phyloP scores from a whole-genome alignment of 2,113 vertebrate species.

The Poeciliopsis retropinna region DNA sequence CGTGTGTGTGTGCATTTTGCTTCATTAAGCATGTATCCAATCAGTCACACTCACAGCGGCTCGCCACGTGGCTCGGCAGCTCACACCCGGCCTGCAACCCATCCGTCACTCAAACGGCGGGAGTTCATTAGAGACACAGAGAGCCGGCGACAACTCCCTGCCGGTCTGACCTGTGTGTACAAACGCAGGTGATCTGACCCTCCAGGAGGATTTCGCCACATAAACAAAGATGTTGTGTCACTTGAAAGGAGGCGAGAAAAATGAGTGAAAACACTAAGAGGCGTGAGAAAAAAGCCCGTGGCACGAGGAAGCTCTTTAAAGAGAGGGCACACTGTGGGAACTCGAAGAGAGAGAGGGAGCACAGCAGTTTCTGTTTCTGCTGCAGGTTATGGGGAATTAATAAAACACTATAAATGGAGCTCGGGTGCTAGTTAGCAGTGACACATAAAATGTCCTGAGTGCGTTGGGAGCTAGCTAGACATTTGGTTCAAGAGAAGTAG shows the following conservation, averaged over 20 bases:
- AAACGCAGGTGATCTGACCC: slow-evolving; percentile 66
- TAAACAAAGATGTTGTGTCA: slow-evolving; percentile 53
- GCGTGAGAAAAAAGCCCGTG: slow-evolving; percentile 40
- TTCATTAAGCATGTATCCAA: slow-evolving; percentile 72
- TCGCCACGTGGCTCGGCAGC: slow-evolving; percentile 31
- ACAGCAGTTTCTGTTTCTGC: slow-evolving; percentile 13
- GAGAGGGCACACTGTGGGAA: slow-evolving; percentile 11
- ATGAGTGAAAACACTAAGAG: slow-evolving; percentile 24
- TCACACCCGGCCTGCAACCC: slow-evolving; percentile 59
- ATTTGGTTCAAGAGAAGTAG: slow-evolving; percentile 14
- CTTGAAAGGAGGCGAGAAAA: slow-evolving; percentile 21
- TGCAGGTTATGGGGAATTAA: slow-evolving; percentile 36
- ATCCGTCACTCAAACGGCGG: slow-evolving; percentile 67
- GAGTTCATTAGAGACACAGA: slow-evolving; percentile 72
- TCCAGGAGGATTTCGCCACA: slow-evolving; percentile 37
- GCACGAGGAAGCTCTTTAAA: slow-evolving; percentile 4
- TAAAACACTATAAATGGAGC: slow-evolving; percentile 11
- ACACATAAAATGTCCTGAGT: not conserved
- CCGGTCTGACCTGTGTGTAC: slow-evolving; percentile 59
- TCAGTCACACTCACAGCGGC: slow-evolving; percentile 62
- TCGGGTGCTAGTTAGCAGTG: slow-evolving; percentile 13
- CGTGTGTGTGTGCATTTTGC: slow-evolving; percentile 28
- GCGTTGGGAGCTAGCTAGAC: slow-evolving; percentile 2
- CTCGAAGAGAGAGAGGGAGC: slow-evolving; percentile 10
- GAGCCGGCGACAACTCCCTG: slow-evolving; percentile 64